Evolutionary conservation across 2,113 vertebrate genomes (phyloP).

Genomic region (Phrynocephalus versicolor): DNA sequence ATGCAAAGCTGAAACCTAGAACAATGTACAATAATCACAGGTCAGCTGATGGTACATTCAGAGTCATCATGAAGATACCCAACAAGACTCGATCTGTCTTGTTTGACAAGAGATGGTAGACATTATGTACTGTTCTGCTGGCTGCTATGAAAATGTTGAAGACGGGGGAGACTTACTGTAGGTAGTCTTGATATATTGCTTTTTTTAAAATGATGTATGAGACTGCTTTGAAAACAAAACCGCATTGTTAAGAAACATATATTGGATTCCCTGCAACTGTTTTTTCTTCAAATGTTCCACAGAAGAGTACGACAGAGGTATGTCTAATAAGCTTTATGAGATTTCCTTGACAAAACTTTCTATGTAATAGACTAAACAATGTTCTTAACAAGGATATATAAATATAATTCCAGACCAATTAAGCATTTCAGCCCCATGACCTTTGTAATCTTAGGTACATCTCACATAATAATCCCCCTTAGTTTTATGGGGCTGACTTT

Average conservation of each 20-base stretch:
- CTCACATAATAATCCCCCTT: background rate
- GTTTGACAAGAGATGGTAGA: constrained; percentile 18
- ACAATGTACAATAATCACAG: constrained; percentile 48
- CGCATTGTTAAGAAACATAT: background rate
- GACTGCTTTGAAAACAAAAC: constrained; percentile 21
- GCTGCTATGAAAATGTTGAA: constrained; percentile 36
- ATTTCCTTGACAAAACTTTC: background rate
- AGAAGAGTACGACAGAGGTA: constrained; percentile 2
- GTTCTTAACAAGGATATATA: background rate
- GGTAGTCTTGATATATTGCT: background rate
- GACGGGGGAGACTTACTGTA: constrained; percentile 41
- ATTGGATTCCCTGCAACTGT: background rate
- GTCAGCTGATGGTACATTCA: constrained; percentile 47
- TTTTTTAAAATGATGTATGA: background rate
- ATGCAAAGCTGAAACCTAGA: constrained; percentile 50
- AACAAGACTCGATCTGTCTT: constrained; percentile 37
- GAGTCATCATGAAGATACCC: constrained; percentile 51
- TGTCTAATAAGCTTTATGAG: background rate
- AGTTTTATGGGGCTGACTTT: background rate
- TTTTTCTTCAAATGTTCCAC: background rate
- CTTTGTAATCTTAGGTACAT: background rate
- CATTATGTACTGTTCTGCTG: constrained; percentile 26
- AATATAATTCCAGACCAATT: background rate
- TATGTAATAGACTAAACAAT: background rate
- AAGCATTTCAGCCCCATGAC: background rate